A percentile compares a stretch with the other conserved stretches of the same genome.
These are phyloP conservation scores for Ditylenchus dipsaci DNA, from an alignment of 1,140 invertebrate genomes.

Conservation along the genomic window DNA sequence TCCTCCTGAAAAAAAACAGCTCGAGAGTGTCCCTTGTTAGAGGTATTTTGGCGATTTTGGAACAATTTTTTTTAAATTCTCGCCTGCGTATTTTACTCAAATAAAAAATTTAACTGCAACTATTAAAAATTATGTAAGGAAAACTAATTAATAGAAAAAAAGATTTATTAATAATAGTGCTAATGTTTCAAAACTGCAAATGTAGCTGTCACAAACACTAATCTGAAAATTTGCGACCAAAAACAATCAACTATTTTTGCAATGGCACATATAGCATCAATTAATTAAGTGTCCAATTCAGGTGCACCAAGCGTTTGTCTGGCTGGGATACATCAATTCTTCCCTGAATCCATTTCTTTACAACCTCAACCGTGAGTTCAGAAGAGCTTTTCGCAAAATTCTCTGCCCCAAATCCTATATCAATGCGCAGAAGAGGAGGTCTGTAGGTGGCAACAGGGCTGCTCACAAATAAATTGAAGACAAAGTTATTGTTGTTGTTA, in stretches of 20 bases:
- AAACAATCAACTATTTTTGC: slow-evolving; percentile 7
- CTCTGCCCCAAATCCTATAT: slow-evolving; percentile 46
- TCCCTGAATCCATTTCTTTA: slow-evolving; percentile 37
- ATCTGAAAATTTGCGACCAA: background rate
- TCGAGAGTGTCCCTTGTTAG: too few species aligned
- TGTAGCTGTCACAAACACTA: background rate
- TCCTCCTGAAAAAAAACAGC: too few species aligned
- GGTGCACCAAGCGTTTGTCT: slow-evolving; percentile 57
- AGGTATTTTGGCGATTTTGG: background rate
- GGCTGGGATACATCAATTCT: slow-evolving; percentile 57
- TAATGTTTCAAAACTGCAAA: background rate
- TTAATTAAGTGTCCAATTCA: slow-evolving; percentile 11
- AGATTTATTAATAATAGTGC: too few species aligned
- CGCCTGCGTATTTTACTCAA: too few species aligned
- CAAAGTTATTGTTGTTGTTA: too few species aligned
- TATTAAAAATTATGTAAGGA: too few species aligned
- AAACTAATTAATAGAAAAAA: too few species aligned
- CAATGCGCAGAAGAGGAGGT: background rate
- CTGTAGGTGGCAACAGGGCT: background rate
- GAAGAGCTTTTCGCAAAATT: slow-evolving; percentile 56
- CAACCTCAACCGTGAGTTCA: slow-evolving; percentile 56
- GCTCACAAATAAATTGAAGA: too few species aligned
- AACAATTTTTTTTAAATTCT: too few species aligned
- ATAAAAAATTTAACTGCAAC: too few species aligned
- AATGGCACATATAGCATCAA: background rate